Percentiles rank a stretch among this genome's conserved stretches.
Conservation (phyloP, 1,140 invertebrate species). For the Psix sp. region DNA sequence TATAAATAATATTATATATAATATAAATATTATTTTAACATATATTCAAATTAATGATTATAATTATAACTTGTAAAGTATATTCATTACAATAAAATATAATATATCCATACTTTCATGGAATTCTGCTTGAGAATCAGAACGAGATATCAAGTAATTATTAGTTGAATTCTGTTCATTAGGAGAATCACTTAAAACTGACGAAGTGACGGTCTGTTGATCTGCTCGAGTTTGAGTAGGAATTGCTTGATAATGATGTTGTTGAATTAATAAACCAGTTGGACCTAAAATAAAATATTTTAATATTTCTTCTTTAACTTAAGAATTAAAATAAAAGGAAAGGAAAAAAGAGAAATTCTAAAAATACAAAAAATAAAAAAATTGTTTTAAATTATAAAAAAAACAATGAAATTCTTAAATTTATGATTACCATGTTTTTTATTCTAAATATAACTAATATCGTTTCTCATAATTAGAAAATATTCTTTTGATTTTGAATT, state of each 20-base stretch:
- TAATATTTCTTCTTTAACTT: too few species aligned
- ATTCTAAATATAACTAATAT: too few species aligned
- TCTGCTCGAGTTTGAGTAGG: slow-evolving; percentile 78
- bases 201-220: slow-evolving; percentile 56
- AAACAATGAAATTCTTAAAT: not conserved
- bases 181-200: slow-evolving; percentile 62
- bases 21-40: too few species aligned
- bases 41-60: too few species aligned
- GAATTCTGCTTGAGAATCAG: slow-evolving; percentile 72
- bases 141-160: slow-evolving; percentile 66
- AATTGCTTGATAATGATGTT: slow-evolving; percentile 93
- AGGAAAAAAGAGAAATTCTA: too few species aligned
- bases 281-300: slow-evolving; percentile 79
- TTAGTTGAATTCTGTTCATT: slow-evolving; percentile 56
- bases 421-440: too few species aligned
- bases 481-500: slow-evolving; percentile 9
- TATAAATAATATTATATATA: too few species aligned
- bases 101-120: slow-evolving; percentile 72
- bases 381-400: too few species aligned
- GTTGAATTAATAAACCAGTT: slow-evolving; percentile 91
- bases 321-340: too few species aligned
- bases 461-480: too few species aligned
- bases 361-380: too few species aligned
- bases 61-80: not conserved
- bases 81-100: not conserved